phyloP scores from a whole-genome alignment of 2,888 invertebrate genomes.

The Ischnus inquisitorius region DNA sequence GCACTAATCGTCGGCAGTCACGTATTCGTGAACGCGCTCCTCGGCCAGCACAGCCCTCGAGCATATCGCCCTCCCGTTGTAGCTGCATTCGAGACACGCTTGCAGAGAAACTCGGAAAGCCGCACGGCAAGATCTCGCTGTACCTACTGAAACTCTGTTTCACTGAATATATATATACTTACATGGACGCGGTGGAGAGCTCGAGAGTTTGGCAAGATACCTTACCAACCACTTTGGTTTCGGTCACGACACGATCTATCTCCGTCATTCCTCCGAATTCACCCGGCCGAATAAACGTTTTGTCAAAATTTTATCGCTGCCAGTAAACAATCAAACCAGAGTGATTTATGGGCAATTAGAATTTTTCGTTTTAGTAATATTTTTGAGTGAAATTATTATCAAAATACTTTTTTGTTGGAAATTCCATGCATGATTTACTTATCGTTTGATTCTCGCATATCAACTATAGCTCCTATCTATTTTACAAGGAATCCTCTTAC shows the following conservation, averaged over 20 bases:
- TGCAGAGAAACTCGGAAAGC: conserved; percentile 52
- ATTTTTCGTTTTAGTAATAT: too few species aligned
- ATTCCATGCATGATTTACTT: too few species aligned
- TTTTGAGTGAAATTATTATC: too few species aligned
- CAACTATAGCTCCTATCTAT: too few species aligned
- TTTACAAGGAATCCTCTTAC: too few species aligned
- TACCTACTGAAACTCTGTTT: conserved; percentile 27
- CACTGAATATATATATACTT: too few species aligned
- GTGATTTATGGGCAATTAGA: too few species aligned
- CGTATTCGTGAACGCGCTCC: conserved; percentile 68
- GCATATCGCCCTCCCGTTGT: conserved; percentile 22
- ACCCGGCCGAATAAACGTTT: conserved; percentile 27
- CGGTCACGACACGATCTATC: conserved; percentile 20
- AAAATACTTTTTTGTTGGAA: too few species aligned
- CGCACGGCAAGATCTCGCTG: conserved; percentile 23
- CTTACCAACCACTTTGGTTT: conserved; percentile 17
- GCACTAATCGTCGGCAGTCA: conserved; percentile 71
- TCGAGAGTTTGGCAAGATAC: conserved; percentile 33
- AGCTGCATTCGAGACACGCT: conserved; percentile 54
- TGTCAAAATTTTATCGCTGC: not conserved
- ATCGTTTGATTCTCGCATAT: too few species aligned
- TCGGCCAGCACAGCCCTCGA: conserved; percentile 34
- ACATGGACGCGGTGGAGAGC: too few species aligned
- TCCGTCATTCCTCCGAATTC: not conserved
- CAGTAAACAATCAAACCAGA: not conserved